Base-by-base conservation (phyloP, 1,140 invertebrate genomes). In the Plectrocnemia conspersa region DNA sequence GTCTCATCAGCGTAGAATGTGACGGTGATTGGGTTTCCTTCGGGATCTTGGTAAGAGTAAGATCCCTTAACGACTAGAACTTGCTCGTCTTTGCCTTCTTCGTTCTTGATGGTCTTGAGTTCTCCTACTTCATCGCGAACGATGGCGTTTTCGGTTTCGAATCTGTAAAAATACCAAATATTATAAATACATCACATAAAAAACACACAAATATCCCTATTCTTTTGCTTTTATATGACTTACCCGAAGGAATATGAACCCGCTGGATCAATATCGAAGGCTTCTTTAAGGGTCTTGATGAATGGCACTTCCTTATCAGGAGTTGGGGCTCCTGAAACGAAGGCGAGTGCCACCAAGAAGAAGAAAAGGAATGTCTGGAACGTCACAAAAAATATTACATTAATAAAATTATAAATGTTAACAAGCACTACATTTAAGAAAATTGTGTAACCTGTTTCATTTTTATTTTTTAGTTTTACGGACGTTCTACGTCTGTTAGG, bases 1-100 rank as follows among this genome's bases (percentile, higher is more conserved):
- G 84, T 83, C 65, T 89, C 85, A 61, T 89, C 86, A 22, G 88
- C 88, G 21, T 82, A 79, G 75, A 90, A 92, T 3, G 78, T 80
- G 18, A 91, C 66, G 3, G 75, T 74, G 52, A 87, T 79, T 40
- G 79, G 71, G 19, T 82, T 75, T 0, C 88, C 88, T 60, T 89
- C 84, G 2, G 83, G 81, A 16, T 81, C 82, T 3, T 80, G 83
- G 72, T 88, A 91, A 3, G 81, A 83, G 70, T 23, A 61, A 11
- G 58, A 56, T 53, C 58, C 58, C 23, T 23, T 47, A 59, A 73
- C 64, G 46, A 68, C 68, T 6, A 75, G 64, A 1, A 74, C 70
- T 0, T 42, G 3, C 23, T 72, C 70, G 24, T 69, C 65, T 46
- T 73, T 73, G 47, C 71, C 70, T 22, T 74, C 70, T 48, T 72